Base-by-base conservation (phyloP, 2,113 vertebrate species). In the Thamnaconus septentrionalis region DNA sequence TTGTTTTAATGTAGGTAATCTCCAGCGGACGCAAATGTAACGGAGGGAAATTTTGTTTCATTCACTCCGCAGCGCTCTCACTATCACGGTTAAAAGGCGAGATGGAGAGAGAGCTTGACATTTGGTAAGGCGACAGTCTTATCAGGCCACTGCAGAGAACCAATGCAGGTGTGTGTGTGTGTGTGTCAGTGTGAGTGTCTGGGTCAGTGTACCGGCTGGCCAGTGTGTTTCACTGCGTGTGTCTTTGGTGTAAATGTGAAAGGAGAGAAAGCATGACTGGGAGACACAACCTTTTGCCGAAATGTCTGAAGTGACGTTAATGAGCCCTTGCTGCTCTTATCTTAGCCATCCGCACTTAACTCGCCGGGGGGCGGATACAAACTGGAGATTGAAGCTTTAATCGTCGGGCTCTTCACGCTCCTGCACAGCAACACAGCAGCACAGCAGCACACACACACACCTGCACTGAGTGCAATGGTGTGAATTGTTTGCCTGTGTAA, bases 121-220 rank as follows among this genome's bases (percentile, higher is more conserved):
- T 89, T 88, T 87, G 60, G 83, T 75, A 79, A 71, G 75, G 79
- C 76, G 71, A 43, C 59, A 63, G 77, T 56, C 84, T 87, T 88
- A 87, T 85, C 85, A 79, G 82, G 65, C 76, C n/a, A 8, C 70
- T 61, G 75, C 85, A 85, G 79, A 53, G 59, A 10, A 66, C 4
- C 11, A 18, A 18, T 12, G 31, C 49, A 51, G 54, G 47, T 55
- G 61, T 66, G 64, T n/a, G 41, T 4, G 50, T 18, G 51, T 60
- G 49, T 55, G 4, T 60, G 64, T 67, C 61, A 51, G 61, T 66
- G 64, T n/a, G 41, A 4, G 50, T 18, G 18, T 31, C 18, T 31
- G 18, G 18, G 18, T 31, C 18, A 31, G 18, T 31, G 18, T 31
- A 31, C 18, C 18, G 18, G 18, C 18, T 31, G 18, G 18, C 18